These are phyloP conservation scores for Nemotelus nigrinus DNA, from an alignment of 2,888 invertebrate genomes.

Conservation along the genomic window DNA sequence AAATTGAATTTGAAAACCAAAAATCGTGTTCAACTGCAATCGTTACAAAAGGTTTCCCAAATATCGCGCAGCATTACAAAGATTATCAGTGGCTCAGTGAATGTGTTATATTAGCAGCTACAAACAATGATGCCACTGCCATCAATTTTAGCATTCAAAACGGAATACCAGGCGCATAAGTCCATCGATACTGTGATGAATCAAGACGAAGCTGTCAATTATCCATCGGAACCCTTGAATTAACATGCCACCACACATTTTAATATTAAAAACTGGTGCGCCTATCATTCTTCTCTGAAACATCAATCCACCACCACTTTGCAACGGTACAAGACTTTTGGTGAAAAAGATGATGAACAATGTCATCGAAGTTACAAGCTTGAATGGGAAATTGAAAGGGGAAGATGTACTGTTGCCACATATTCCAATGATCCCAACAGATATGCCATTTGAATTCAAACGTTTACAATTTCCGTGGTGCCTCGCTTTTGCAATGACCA, in stretches of 20 bases:
- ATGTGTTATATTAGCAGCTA: slow-evolving; percentile 46
- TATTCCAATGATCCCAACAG: slow-evolving; percentile 58
- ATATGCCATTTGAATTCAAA: slow-evolving; percentile 55
- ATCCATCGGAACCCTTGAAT: background rate
- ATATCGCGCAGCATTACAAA: slow-evolving; percentile 54
- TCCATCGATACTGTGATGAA: slow-evolving; percentile 54
- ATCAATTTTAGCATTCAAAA: no score
- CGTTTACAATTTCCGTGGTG: slow-evolving; percentile 56
- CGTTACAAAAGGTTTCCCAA: slow-evolving; percentile 55
- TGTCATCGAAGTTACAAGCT: slow-evolving; percentile 54
- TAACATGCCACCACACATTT: background rate
- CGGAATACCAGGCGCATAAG: slow-evolving; percentile 48
- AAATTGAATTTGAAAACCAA: slow-evolving; percentile 39
- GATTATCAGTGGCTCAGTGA: slow-evolving; percentile 54
- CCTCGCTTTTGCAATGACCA: slow-evolving; percentile 57
- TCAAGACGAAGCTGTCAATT: background rate
- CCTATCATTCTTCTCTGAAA: slow-evolving; percentile 54
- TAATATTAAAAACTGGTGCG: slow-evolving; percentile 52
- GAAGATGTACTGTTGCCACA: slow-evolving; percentile 55
- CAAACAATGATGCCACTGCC: no score
- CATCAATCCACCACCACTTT: slow-evolving; percentile 54
- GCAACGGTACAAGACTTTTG: slow-evolving; percentile 55
- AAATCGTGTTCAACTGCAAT: slow-evolving; percentile 38
- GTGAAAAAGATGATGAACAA: slow-evolving; percentile 55
- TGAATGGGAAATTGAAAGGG: slow-evolving; percentile 51